These are phyloP conservation scores for Parasteatoda lunata DNA, from an alignment of 2,888 invertebrate species.

Conservation along the genomic window DNA sequence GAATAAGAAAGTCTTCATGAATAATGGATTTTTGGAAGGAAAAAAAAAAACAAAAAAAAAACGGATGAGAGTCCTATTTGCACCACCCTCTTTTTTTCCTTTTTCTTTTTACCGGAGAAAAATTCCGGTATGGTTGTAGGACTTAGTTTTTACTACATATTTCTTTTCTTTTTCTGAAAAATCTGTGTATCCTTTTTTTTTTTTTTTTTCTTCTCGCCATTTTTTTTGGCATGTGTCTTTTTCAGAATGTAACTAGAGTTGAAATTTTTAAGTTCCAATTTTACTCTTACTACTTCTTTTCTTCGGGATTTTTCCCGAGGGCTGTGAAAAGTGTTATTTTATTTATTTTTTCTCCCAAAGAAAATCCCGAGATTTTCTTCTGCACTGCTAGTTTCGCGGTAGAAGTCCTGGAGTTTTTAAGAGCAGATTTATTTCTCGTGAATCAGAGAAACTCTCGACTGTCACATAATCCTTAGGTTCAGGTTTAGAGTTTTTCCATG, in stretches of 20 bases:
- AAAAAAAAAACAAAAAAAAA: conserved; percentile 53
- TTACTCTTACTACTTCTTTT: conserved; percentile 39
- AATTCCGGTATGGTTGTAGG: conserved; percentile 45
- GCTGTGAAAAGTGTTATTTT: too few relatives aligned
- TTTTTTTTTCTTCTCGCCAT: background rate
- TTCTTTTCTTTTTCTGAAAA: conserved; percentile 6
- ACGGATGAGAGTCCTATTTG: conserved; percentile 63
- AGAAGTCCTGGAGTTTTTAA: background rate
- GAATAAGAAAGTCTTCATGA: conserved; percentile 58
- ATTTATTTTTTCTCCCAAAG: background rate
- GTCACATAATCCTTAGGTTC: conserved; percentile 40
- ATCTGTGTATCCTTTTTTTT: conserved; percentile 19
- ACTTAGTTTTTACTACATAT: conserved; percentile 57
- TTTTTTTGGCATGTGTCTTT: conserved; percentile 20
- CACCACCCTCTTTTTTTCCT: conserved; percentile 11
- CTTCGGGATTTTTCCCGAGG: background rate
- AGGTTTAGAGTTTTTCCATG: background rate
- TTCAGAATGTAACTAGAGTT: conserved; percentile 37
- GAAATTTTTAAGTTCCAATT: conserved; percentile 64
- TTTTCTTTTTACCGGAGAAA: background rate
- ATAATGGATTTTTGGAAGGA: conserved; percentile 54
- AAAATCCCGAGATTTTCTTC: conserved; percentile 22
- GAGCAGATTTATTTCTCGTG: conserved; percentile 47
- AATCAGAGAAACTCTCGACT: conserved; percentile 22
- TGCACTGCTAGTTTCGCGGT: background rate